A percentile compares a stretch with the other conserved stretches of the same genome.
phyloP scores from a whole-genome alignment of 2,113 vertebrate species.

The Protobothrops flavoviridis region DNA sequence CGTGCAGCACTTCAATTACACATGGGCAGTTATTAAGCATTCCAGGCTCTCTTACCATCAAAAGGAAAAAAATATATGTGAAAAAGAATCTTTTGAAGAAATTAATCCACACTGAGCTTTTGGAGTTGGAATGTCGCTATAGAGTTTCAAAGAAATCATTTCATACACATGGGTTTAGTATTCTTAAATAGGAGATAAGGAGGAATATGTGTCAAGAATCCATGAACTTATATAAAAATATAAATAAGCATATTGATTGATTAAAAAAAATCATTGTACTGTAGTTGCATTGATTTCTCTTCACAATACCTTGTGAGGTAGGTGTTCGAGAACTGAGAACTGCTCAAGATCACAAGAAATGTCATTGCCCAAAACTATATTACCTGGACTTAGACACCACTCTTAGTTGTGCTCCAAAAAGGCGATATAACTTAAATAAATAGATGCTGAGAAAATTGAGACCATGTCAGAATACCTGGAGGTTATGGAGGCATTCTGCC shows the following conservation, averaged over 20 bases:
- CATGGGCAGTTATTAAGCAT: constrained; percentile 48
- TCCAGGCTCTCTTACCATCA: constrained; percentile 42
- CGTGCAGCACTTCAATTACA: constrained; percentile 42
- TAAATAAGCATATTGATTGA: constrained; percentile 36
- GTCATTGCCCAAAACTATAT: constrained; percentile 32
- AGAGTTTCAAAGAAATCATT: constrained; percentile 38
- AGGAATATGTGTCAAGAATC: constrained; percentile 49
- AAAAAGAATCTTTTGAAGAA: constrained; percentile 43
- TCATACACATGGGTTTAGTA: constrained; percentile 1
- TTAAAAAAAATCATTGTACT: constrained; percentile 41
- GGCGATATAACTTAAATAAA: background rate
- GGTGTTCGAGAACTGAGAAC: constrained; percentile 29
- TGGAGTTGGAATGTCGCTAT: background rate
- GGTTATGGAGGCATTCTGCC: constrained; percentile 4
- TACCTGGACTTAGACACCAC: no score
- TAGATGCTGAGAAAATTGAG: background rate
- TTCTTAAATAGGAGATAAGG: constrained; percentile 43
- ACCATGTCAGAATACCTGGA: background rate
- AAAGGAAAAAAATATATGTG: constrained; percentile 14
- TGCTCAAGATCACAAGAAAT: constrained; percentile 26
- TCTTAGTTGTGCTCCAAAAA: background rate
- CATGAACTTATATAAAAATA: constrained; percentile 43
- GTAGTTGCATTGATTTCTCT: constrained; percentile 43
- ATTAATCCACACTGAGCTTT: constrained; percentile 31
- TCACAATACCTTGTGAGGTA: constrained; percentile 47